A percentile compares a stretch with the other conserved stretches of the same genome.
These are phyloP conservation scores for Idaea aversata DNA, from an alignment of 2,888 invertebrate species.

Conservation along the genomic window DNA sequence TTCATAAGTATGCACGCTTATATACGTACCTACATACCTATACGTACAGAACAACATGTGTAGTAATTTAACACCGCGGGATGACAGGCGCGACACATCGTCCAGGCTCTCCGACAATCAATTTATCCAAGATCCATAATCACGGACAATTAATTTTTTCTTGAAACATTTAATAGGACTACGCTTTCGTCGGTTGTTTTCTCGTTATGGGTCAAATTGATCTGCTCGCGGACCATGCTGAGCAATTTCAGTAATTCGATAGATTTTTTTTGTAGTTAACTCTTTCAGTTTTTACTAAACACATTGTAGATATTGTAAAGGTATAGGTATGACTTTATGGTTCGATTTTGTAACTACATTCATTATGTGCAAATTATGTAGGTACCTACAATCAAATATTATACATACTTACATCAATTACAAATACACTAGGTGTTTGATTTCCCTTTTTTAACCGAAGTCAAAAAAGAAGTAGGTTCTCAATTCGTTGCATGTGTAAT, in stretches of 20 bases:
- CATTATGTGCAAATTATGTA: no score
- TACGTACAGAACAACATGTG: constrained; percentile 10
- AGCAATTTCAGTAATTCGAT: constrained; percentile 65
- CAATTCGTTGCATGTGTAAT: no score
- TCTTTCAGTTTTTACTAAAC: not conserved
- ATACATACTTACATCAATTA: no score
- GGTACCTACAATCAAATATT: no score
- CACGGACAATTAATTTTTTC: constrained; percentile 73
- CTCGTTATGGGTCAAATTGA: constrained; percentile 75
- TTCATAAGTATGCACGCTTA: constrained; percentile 4
- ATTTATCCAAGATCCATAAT: constrained; percentile 71
- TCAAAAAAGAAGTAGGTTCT: no score
- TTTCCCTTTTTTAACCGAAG: no score
- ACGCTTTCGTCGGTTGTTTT: constrained; percentile 71
- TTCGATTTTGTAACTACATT: not conserved
- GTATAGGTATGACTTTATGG: not conserved
- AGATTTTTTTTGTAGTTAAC: constrained; percentile 43
- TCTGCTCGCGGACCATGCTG: constrained; percentile 65
- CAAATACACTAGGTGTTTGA: no score
- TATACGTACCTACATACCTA: constrained; percentile 8
- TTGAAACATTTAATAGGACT: constrained; percentile 60
- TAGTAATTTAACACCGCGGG: constrained; percentile 43
- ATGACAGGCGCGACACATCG: constrained; percentile 52
- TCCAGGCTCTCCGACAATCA: constrained; percentile 58
- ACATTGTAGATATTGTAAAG: constrained; percentile 16